Evolutionary conservation across 2,797 vertebrate genomes (phyloP), one percentile per base, ranked within the genome.

Genomic region (Notoglanidium macrostoma): DNA sequence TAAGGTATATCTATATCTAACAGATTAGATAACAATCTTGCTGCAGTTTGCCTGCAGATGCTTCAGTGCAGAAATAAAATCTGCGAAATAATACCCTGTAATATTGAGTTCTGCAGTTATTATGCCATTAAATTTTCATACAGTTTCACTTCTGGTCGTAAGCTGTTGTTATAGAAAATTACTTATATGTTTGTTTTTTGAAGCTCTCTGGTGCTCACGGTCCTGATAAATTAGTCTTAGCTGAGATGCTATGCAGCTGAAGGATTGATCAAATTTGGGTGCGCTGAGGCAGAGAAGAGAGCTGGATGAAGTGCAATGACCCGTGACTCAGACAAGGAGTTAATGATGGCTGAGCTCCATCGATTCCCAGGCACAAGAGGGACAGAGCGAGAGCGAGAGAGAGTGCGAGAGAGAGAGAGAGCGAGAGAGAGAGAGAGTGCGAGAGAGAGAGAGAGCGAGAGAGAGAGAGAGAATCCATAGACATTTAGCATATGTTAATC

Each of bases 281-380:
- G 29, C 26, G 17, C 57, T 49, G 83, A 82, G 76, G 77, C 57
- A 72, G 87, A 72, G 84, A 65, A 78, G 87, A 86, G 68, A 68
- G 72, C 65, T 67, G 87, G 88, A 83, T 91, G 86, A 89, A 77
- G 85, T 79, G 87, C 89, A 86, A 83, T 86, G 89, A 88, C 88
- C 90, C 77, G 67, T 68, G 74, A 85, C 87, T 89, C 80, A 54
- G 83, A 85, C 88, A 59, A 76, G 72, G 77, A 79, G 87, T 88
- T 89, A 88, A 89, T 89, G 88, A 89, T 87, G 87, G 76, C 85
- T 67, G 83, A 89, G 86, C 85, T 86, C 35, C 80, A 91, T 88
- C 80, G 87, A 91, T 86, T 90, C 88, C 23, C 81, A 87, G 63
- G 29, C 84, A 44, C 51, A 44, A 61, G 70, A 78, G 82, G 67